These are phyloP conservation scores for Phaethon lepturus DNA, from an alignment of 2,113 vertebrate species.

Conservation along the genomic window DNA sequence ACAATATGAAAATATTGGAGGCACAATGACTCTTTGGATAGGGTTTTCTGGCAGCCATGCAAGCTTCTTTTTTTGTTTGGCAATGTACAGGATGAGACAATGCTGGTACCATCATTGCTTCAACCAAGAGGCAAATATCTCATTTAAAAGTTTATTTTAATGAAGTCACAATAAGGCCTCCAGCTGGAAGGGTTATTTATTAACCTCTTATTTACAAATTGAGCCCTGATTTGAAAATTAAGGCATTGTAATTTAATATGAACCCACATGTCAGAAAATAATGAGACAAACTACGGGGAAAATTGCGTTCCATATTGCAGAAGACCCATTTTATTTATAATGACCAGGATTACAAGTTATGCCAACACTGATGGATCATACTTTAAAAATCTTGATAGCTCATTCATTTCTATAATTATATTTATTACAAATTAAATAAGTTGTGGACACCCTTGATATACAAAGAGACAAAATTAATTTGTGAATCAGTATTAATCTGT, in stretches of 20 bases:
- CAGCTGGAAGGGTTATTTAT: constrained; percentile 79
- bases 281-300: constrained; percentile 81
- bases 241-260: constrained; percentile 82
- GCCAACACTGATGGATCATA: constrained; percentile 89
- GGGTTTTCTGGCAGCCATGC: not conserved
- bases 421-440: constrained; percentile 87
- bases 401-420: constrained; percentile 92
- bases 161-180: constrained; percentile 52
- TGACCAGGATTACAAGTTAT: constrained; percentile 80
- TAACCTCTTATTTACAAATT: constrained; percentile 83
- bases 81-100: not conserved
- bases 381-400: constrained; percentile 86
- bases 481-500: constrained; percentile 84
- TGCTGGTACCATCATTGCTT: not conserved
- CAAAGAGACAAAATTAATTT: constrained; percentile 86
- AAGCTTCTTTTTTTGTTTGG: not conserved
- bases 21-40: not conserved
- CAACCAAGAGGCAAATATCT: not conserved
- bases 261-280: constrained; percentile 82
- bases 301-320: constrained; percentile 82
- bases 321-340: constrained; percentile 83
- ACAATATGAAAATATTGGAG: not conserved
- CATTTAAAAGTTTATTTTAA: constrained; percentile 62
- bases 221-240: constrained; percentile 82
- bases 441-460: constrained; percentile 80